phyloP scores from a whole-genome alignment of 2,113 vertebrate species.

The Naja naja region DNA sequence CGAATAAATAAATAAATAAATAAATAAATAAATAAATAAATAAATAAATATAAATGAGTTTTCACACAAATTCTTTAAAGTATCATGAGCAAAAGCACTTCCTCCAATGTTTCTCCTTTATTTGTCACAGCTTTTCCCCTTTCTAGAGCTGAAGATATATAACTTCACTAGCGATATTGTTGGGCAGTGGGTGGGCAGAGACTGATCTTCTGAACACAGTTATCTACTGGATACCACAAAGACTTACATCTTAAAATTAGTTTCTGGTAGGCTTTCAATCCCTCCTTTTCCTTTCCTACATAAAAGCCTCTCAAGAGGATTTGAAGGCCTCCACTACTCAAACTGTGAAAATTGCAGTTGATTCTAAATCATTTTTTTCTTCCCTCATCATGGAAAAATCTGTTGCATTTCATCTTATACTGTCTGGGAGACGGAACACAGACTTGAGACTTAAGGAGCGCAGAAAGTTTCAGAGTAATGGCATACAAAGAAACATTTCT shows the following conservation, averaged over 20 bases:
- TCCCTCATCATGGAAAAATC: not conserved
- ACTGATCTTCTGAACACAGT: not conserved
- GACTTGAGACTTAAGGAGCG: not conserved
- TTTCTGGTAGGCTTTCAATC: not conserved
- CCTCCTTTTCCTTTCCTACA: not conserved
- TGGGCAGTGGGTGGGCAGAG: too few relatives aligned
- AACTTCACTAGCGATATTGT: not conserved
- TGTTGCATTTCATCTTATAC: too few relatives aligned
- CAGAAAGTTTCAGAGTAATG: not conserved
- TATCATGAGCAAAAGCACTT: not conserved
- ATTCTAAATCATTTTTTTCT: not conserved
- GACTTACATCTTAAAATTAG: not conserved
- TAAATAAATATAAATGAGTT: not conserved
- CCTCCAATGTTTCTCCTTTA: not conserved
- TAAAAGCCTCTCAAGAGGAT: not conserved
- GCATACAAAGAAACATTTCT: not conserved
- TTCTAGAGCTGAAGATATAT: not conserved
- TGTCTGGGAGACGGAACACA: not conserved
- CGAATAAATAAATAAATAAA: too few relatives aligned
- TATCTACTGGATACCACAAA: not conserved
- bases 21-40: too few relatives aligned
- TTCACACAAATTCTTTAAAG: not conserved
- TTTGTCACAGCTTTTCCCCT: not conserved
- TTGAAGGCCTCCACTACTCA: not conserved
- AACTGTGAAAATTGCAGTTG: not conserved